Conservation (phyloP, 2,797 vertebrate species). For the Picus viridis region DNA sequence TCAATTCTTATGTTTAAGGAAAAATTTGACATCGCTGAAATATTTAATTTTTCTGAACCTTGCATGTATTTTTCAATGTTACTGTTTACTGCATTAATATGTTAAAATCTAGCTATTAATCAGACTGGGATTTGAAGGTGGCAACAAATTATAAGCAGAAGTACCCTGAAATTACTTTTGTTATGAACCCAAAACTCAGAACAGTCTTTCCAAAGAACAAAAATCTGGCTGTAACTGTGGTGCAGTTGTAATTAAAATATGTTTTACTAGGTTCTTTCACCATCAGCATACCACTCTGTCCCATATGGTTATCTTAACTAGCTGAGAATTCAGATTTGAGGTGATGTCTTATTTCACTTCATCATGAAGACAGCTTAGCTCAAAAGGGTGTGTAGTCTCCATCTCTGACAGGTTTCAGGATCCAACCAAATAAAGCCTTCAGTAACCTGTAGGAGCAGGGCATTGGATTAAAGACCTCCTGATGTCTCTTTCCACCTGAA, state of each 20-base stretch:
- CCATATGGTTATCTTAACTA: not conserved
- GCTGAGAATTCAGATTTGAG: not conserved
- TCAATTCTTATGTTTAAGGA: not conserved
- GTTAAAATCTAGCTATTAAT: not conserved
- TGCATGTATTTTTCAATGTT: not conserved
- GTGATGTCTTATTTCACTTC: not conserved
- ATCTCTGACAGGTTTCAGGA: not conserved
- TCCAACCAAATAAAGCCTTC: not conserved
- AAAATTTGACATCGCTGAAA: not conserved
- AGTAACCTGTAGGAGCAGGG: not conserved
- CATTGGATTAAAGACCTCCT: not conserved
- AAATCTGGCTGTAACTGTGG: not conserved
- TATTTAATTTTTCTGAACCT: not conserved
- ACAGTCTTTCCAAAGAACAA: not conserved
- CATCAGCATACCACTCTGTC: too few relatives aligned
- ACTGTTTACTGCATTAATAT: not conserved
- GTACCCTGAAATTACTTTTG: not conserved
- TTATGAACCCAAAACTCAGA: not conserved
- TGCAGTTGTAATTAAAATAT: not conserved
- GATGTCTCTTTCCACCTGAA: not conserved
- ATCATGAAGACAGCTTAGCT: not conserved
- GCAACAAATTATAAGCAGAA: not conserved
- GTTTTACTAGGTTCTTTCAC: not conserved
- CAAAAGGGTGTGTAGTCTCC: not conserved
- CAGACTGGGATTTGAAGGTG: not conserved